A percentile compares a stretch with the other conserved stretches of the same genome.
Conservation (phyloP, 2,797 vertebrate genomes). For the Tauraco hartlaubi region DNA sequence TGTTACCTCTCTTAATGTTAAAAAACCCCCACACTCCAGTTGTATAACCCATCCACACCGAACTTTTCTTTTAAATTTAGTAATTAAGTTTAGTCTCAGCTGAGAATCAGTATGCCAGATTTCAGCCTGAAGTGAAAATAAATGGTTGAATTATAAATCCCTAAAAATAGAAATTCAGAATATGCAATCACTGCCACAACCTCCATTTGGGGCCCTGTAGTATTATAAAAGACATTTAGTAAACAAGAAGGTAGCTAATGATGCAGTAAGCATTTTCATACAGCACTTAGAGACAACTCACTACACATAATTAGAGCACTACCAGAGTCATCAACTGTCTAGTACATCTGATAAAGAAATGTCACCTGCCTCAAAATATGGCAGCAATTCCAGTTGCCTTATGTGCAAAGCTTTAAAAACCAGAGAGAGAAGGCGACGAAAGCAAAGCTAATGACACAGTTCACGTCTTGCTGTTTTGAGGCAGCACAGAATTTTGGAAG, state of each 20-base stretch:
- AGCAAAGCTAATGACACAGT: background rate
- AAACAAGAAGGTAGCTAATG: constrained; percentile 68
- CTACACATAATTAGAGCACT: constrained; percentile 39
- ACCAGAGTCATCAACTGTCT: background rate
- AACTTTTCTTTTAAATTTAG: background rate
- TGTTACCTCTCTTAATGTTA: accelerated
- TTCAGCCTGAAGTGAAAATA: constrained; percentile 31
- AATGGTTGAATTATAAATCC: constrained; percentile 22
- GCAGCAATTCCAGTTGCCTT: background rate
- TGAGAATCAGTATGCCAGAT: background rate
- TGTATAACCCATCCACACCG: background rate
- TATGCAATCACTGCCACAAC: background rate
- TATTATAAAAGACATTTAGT: constrained; percentile 54
- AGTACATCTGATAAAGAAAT: constrained; percentile 19
- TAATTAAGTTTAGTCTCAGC: constrained; percentile 8
- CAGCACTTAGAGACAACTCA: constrained; percentile 37
- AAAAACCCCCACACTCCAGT: background rate
- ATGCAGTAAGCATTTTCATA: constrained; percentile 40
- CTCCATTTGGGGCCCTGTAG: background rate
- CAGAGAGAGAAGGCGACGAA: background rate
- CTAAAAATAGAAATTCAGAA: constrained; percentile 27
- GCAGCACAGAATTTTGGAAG: background rate
- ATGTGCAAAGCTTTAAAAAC: constrained; percentile 7
- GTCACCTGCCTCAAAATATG: constrained; percentile 48
- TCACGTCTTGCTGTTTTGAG: background rate